Conservation (phyloP, 2,797 vertebrate species). For the Mormyrops attenuatus region DNA sequence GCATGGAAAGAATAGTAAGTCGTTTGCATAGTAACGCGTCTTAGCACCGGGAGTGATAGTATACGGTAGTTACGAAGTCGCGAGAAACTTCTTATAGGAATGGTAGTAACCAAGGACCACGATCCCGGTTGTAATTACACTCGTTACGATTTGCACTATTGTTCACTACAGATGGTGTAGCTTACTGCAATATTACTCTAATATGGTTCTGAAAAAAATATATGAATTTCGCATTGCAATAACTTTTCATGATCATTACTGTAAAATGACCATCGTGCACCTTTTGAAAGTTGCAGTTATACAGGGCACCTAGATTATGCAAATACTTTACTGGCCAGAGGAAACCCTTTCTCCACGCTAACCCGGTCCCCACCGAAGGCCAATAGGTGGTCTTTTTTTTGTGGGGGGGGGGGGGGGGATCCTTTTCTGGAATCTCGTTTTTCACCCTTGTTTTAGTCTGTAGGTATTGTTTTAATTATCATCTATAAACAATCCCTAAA, state of each 20-base stretch:
- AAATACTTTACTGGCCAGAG: constrained; percentile 39
- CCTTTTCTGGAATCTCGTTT: background rate
- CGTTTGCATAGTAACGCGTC: background rate
- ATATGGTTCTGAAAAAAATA: background rate
- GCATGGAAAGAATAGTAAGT: background rate
- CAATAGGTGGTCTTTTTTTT: constrained; percentile 34
- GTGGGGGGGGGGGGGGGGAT: background rate
- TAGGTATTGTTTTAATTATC: background rate
- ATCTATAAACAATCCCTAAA: background rate
- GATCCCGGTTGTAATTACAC: background rate
- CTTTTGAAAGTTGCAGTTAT: background rate
- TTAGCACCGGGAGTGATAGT: background rate
- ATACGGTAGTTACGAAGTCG: background rate
- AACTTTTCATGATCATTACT: background rate
- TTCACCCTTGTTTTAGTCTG: background rate
- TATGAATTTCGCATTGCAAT: background rate
- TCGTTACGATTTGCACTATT: background rate
- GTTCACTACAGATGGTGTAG: background rate
- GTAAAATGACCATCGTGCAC: background rate
- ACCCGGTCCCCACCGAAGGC: constrained; percentile 50
- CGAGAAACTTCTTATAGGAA: background rate
- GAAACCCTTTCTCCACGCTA: constrained; percentile 62
- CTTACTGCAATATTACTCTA: no score
- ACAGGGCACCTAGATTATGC: background rate
- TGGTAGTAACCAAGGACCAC: background rate